Evolutionary conservation across 2,113 vertebrate genomes (phyloP).

Genomic region (Micromys minutus): DNA sequence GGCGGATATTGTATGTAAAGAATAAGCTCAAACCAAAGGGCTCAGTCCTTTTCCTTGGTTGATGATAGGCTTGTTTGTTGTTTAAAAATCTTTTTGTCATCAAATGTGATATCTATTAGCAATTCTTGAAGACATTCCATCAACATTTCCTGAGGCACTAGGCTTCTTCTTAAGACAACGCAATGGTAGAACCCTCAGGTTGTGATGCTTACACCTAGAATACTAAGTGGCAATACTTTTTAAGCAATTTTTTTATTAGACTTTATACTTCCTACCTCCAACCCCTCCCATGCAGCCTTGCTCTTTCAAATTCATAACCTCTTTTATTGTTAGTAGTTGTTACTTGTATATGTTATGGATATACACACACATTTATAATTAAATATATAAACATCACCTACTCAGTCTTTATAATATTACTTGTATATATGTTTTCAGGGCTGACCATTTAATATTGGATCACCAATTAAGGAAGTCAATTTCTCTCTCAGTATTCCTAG

Average conservation of each 20-base stretch:
- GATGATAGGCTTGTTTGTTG: conserved; percentile 18
- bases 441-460: not conserved
- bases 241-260: not conserved
- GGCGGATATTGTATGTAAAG: not conserved
- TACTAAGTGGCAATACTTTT: conserved; percentile 67
- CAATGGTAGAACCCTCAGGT: conserved; percentile 77
- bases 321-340: not conserved
- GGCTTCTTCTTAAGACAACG: conserved; percentile 79
- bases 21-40: conserved; percentile 39
- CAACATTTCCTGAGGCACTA: not conserved
- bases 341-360: not conserved
- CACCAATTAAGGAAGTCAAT: not conserved
- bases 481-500: not conserved
- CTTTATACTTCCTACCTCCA: not conserved
- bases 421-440: not conserved
- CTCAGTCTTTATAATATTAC: not conserved
- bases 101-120: conserved; percentile 21
- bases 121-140: conserved; percentile 13
- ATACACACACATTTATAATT: too few relatives aligned
- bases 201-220: conserved; percentile 81
- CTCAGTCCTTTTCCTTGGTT: conserved; percentile 50
- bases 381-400: not conserved
- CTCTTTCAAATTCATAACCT: not conserved
- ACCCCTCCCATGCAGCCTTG: not conserved
- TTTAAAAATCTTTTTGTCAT: conserved; percentile 63